Base-by-base conservation (phyloP, 2,113 vertebrate species). In the Chloropsis cyanopogon region DNA sequence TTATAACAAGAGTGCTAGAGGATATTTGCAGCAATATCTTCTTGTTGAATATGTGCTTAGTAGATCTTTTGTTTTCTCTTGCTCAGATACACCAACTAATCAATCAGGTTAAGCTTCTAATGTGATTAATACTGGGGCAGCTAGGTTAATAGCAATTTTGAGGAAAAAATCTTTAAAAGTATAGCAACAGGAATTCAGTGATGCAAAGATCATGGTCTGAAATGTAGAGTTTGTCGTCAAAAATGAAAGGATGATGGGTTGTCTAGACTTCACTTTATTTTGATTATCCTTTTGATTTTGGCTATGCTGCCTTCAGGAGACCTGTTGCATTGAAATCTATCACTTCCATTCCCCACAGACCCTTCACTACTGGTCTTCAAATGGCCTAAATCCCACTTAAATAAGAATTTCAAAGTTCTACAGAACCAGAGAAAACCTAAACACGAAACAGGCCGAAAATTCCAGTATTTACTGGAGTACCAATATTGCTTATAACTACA, bases 381-480 rank as follows among this genome's bases (percentile, higher is more conserved):
- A 66, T 54, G 24, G 52, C 29, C 54, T 42, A 54, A 90, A 82
- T 82, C 66, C 39, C 59, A 83, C 52, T 80, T 42, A 71, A 66
- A 78, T 28, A 24, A 83, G 47, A 90, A 47, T 83, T 82, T 82
- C 75, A 52, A 87, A 86, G 73, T 65, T 72, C 59, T 93, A 31
- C 31, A 76, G 65, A 82, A 65, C 42, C 26, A 39, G 39, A 44
- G 44, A 87, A 88, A 59, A 81, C 22, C 25, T 18, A 59, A 66
- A 59, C 47, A 73, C 56, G 29, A 66, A 88, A 6, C 49, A 93
- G 57, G 73, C 33, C 29, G n/a, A n/a, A n/a, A n/a, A n/a, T n/a
- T n/a, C n/a, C n/a, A n/a, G n/a, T n/a, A n/a, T 71, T 82, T 44
- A 75, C 72, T 66, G 52, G 70, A 96, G 97, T 90, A 86, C 88